These are phyloP conservation scores for Ailurus styani DNA, from an alignment of 2,113 vertebrate species.

Conservation along the genomic window DNA sequence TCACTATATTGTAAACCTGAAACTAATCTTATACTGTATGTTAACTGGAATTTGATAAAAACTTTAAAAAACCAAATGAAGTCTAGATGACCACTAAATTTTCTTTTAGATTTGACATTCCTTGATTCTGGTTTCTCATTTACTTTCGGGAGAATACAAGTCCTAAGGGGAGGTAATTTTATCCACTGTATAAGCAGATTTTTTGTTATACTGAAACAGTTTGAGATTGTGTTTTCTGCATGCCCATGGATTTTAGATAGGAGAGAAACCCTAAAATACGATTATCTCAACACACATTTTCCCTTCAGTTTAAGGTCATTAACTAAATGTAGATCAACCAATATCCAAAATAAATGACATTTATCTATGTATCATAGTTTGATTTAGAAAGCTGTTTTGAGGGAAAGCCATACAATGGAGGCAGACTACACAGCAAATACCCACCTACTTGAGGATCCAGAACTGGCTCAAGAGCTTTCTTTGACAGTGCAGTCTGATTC, in stretches of 20 bases:
- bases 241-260: background rate
- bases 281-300: background rate
- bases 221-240: background rate
- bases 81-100: background rate
- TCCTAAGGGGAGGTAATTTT: background rate
- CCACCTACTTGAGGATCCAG: background rate
- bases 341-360: background rate
- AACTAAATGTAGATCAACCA: background rate
- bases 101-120: background rate
- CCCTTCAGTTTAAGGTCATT: background rate
- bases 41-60: background rate
- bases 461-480: background rate
- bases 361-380: background rate
- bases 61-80: background rate
- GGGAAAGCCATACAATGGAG: background rate
- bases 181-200: background rate
- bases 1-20: background rate
- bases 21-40: background rate
- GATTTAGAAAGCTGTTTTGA: background rate
- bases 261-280: background rate
- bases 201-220: background rate
- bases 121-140: background rate
- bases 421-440: background rate
- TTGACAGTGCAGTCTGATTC: background rate
- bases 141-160: background rate